Percentiles rank a stretch among this genome's conserved stretches.
phyloP scores from a whole-genome alignment of 2,888 invertebrate species.

The Nasonia oneida region DNA sequence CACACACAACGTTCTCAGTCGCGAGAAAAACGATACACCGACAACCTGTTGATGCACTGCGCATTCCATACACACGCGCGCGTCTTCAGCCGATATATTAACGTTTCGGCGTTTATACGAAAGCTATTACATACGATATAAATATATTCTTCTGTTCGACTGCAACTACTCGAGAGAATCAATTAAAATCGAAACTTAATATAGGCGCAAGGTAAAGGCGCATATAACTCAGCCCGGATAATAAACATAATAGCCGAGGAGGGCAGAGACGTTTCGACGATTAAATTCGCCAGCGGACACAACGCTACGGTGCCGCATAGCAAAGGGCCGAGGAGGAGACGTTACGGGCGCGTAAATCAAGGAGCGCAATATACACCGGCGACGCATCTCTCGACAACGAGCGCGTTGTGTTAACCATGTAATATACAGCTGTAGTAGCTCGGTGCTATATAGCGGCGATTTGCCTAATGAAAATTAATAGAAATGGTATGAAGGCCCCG shows the following conservation, averaged over 20 bases:
- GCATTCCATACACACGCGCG: background rate
- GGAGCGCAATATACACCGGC: slow-evolving; percentile 67
- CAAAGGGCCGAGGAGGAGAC: background rate
- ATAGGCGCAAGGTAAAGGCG: background rate
- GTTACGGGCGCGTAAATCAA: slow-evolving; percentile 67
- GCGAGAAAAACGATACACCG: background rate
- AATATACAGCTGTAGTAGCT: background rate
- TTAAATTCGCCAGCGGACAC: background rate
- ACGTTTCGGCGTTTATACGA: background rate
- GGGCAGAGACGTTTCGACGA: background rate
- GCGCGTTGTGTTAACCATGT: background rate
- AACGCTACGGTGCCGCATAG: too few species aligned
- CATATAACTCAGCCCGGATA: background rate
- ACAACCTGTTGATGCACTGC: slow-evolving; percentile 43
- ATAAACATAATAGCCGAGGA: slow-evolving; percentile 1
- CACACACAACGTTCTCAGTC: slow-evolving; percentile 3
- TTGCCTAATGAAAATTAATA: slow-evolving; percentile 31
- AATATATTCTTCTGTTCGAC: background rate
- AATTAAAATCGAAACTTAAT: background rate
- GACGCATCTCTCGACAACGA: background rate
- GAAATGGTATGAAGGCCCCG: background rate
- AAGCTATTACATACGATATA: background rate
- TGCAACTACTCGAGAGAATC: background rate
- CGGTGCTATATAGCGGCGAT: slow-evolving; percentile 48
- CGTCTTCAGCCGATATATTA: background rate